These are phyloP conservation scores for Nylanderia fulva DNA, from an alignment of 1,140 invertebrate species.

Conservation along the genomic window DNA sequence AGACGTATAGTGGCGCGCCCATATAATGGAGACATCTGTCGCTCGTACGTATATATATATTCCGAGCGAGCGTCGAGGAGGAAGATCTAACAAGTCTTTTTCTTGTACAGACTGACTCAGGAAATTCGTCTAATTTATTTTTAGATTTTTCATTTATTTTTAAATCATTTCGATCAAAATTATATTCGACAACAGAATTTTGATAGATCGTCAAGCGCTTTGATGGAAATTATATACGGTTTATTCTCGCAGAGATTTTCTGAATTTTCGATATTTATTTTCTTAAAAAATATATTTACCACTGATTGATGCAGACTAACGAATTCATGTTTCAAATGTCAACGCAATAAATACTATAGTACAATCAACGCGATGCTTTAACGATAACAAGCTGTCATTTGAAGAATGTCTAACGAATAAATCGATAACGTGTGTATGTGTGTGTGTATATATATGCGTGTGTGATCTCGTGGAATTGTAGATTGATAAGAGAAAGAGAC, in stretches of 20 bases:
- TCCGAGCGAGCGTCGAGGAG: not conserved
- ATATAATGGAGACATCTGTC: conserved; percentile 54
- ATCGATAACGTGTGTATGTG: not conserved
- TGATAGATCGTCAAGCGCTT: not conserved
- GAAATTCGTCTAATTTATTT: not conserved
- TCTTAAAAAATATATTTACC: not conserved
- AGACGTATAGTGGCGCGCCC: not conserved
- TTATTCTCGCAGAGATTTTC: not conserved
- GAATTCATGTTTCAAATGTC: not conserved
- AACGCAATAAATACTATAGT: conserved; percentile 11
- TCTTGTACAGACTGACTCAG: not conserved
- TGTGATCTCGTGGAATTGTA: not conserved
- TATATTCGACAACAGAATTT: not conserved
- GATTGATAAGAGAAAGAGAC: conserved; percentile 34
- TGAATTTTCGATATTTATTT: not conserved
- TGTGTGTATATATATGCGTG: not conserved
- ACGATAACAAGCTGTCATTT: not conserved
- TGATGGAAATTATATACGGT: not conserved
- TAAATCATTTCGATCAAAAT: not conserved
- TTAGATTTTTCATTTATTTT: not conserved
- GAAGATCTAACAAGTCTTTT: not conserved
- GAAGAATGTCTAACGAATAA: conserved; percentile 13
- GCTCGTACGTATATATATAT: not conserved
- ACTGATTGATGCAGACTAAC: not conserved
- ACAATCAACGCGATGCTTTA: not conserved